Conservation (phyloP, 30 jellyfish, hydroid and myxozoan genomes). For the Sanderia malayensis region DNA sequence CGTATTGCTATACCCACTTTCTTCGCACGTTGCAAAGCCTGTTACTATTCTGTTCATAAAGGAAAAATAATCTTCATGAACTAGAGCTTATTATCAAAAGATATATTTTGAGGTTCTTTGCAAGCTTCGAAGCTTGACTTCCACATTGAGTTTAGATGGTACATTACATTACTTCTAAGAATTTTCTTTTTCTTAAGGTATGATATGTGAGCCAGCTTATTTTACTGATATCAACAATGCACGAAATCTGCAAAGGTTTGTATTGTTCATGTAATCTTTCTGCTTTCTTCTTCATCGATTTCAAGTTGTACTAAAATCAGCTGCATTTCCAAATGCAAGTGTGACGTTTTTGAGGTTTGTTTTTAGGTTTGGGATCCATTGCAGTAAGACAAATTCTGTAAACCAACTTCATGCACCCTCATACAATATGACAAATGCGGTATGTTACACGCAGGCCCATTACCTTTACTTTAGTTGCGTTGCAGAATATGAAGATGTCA, state of each 20-base stretch:
- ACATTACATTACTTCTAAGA: too few relatives aligned
- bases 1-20: too few relatives aligned
- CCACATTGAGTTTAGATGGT: too few relatives aligned
- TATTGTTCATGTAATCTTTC: too few relatives aligned
- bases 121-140: too few relatives aligned
- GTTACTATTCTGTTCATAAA: too few relatives aligned
- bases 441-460: constrained; percentile 67
- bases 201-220: constrained; percentile 57
- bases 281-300: too few relatives aligned
- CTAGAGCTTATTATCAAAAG: too few relatives aligned
- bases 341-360: background rate
- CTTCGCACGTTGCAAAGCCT: too few relatives aligned
- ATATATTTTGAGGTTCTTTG: too few relatives aligned
- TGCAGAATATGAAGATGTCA: constrained; percentile 24
- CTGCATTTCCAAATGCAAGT: background rate
- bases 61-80: too few relatives aligned
- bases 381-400: constrained; percentile 20
- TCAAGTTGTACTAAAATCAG: too few relatives aligned
- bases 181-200: constrained; percentile 41
- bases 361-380: constrained; percentile 46
- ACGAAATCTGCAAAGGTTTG: constrained; percentile 18
- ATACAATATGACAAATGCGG: constrained; percentile 34
- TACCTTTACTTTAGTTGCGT: constrained; percentile 69
- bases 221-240: constrained; percentile 44
- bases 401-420: constrained; percentile 71